These are phyloP conservation scores for Phylloscopus trochilus DNA, from an alignment of 2,113 vertebrate genomes.

Conservation along the genomic window DNA sequence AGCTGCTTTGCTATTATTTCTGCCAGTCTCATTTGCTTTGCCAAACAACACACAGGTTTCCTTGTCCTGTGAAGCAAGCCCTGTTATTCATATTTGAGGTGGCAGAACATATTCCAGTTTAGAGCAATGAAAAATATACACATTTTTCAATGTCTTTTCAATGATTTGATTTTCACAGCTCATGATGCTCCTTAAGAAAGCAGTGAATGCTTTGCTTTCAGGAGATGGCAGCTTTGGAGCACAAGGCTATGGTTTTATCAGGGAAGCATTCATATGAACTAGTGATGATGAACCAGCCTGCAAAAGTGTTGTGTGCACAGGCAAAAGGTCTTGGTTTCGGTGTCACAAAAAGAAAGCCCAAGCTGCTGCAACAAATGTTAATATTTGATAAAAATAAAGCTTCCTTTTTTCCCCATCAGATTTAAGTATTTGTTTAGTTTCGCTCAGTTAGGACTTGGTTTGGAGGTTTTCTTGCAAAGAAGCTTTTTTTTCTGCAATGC, in stretches of 20 bases:
- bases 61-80: neutral
- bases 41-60: neutral
- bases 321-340: neutral
- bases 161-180: neutral
- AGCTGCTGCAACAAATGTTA: neutral
- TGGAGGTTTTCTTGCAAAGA: neutral
- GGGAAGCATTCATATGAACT: neutral
- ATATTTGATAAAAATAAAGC: neutral
- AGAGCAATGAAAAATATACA: neutral
- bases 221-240: neutral
- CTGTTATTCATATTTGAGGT: neutral
- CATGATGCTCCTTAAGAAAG: neutral
- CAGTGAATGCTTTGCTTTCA: neutral
- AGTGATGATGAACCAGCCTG: neutral
- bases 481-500: neutral
- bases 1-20: slow-evolving; percentile 4
- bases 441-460: neutral
- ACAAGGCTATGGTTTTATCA: neutral
- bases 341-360: slow-evolving; percentile 14
- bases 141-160: neutral
- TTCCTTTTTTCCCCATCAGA: neutral
- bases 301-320: neutral
- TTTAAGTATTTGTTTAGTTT: neutral
- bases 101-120: neutral
- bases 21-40: neutral